Base-by-base conservation (phyloP, 2,113 vertebrate genomes). In the Trematomus loennbergii region DNA sequence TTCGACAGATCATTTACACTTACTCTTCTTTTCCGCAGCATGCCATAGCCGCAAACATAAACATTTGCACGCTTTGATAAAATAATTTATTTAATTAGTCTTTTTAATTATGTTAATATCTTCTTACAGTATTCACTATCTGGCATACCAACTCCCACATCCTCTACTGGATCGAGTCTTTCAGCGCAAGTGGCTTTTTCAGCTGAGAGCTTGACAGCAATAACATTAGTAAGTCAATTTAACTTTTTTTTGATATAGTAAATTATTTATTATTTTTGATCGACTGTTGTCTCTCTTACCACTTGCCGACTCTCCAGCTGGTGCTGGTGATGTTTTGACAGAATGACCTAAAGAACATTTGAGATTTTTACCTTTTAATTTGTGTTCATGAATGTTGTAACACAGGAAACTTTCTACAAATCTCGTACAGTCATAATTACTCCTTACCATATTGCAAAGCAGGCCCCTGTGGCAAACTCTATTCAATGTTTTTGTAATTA, bases 211-310 rank as follows among this genome's bases (percentile, higher is more conserved):
- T 81, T 71, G 57, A 71, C 45, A 65, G 43, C 55, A 87, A 57
- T 61, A 82, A 87, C 16, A 79, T 64, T 22, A 79, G 29, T 43
- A 72, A 77, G 36, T 67, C 4, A 72, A 72, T 58, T 61, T 18
- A 68, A 50, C 2, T 33, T n/a, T n/a, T n/a, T n/a, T n/a, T n/a
- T 55, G 13, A 63, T 65, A 54, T 16, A 45, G 16, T 33, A 25
- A 25, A 55, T 64, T 12, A 8, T 20, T 72, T 18, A 25, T 48
- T 2, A 33, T 2, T 75, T 45, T 36, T 50, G 25, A 8, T 22
- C 15, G 15, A 25, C 63, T 50, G 25, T 50, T 59, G 25, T 72
- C 13, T 10, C 17, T 57, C 71, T 73, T 85, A 87, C 77, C 74
- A 55, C 55, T 66, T 74, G 16, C 57, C 0, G 17, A 50, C 22